These are phyloP conservation scores for Apocheima hispidaria DNA, from an alignment of 2,888 invertebrate species.

Conservation along the genomic window DNA sequence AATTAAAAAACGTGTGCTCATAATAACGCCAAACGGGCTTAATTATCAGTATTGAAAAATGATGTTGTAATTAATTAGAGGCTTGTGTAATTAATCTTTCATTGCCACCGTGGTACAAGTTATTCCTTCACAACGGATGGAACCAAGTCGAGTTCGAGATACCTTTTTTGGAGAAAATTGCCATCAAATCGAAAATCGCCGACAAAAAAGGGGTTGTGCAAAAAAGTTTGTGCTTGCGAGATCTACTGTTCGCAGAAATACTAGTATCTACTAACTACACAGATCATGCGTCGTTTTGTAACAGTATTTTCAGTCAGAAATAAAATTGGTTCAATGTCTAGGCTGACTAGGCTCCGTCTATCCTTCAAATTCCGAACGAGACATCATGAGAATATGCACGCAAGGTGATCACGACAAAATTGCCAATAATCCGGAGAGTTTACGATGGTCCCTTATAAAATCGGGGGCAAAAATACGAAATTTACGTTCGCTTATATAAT, in stretches of 20 bases:
- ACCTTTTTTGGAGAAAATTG: no score
- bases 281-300: not conserved
- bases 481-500: constrained; percentile 14
- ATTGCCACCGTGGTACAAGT: no score
- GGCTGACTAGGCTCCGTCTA: not conserved
- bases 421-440: constrained; percentile 48
- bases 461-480: constrained; percentile 28
- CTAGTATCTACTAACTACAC: not conserved
- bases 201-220: no score
- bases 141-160: no score
- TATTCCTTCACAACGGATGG: no score
- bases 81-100: no score
- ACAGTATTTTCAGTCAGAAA: not conserved
- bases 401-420: constrained; percentile 38
- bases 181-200: no score
- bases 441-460: constrained; percentile 40
- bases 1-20: not conserved
- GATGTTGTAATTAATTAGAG: no score
- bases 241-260: no score
- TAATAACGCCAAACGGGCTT: no score
- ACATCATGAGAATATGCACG: constrained; percentile 31
- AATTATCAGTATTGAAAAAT: no score
- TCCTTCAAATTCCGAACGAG: constrained; percentile 17
- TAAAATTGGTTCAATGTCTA: not conserved
- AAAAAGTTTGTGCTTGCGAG: no score